Conservation (phyloP, 2,113 vertebrate genomes). For the Ciconia boyciana region DNA sequence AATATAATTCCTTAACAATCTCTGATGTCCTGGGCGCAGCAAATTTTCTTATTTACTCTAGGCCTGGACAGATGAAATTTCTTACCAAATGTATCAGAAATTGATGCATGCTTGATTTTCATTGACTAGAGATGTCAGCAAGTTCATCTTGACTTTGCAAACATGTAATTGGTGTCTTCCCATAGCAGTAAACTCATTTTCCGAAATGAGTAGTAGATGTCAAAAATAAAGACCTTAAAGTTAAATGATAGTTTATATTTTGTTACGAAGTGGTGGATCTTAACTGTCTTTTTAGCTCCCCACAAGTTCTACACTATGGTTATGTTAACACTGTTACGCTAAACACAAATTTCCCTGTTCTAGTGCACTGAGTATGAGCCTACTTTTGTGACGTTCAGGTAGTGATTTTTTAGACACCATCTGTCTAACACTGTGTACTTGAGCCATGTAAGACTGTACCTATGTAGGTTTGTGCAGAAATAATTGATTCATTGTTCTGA, state of each 20-base stretch:
- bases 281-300: not conserved
- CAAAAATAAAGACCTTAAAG: not conserved
- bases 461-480: not conserved
- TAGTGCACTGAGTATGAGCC: not conserved
- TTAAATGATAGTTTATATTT: not conserved
- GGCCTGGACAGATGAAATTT: not conserved
- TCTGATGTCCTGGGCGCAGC: not conserved
- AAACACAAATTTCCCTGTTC: not conserved
- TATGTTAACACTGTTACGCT: not conserved
- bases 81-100: not conserved
- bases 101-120: not conserved
- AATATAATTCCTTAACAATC: not conserved
- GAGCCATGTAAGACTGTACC: not conserved
- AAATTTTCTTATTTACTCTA: not conserved
- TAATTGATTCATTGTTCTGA: not conserved
- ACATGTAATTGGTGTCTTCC: not conserved
- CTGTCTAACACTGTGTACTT: not conserved
- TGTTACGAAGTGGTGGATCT: not conserved
- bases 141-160: not conserved
- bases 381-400: not conserved
- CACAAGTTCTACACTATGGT: not conserved
- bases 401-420: not conserved
- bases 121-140: not conserved
- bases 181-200: not conserved
- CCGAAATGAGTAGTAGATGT: not conserved